Conservation (phyloP, 2,113 vertebrate genomes). For the Mastomys natalensis region DNA sequence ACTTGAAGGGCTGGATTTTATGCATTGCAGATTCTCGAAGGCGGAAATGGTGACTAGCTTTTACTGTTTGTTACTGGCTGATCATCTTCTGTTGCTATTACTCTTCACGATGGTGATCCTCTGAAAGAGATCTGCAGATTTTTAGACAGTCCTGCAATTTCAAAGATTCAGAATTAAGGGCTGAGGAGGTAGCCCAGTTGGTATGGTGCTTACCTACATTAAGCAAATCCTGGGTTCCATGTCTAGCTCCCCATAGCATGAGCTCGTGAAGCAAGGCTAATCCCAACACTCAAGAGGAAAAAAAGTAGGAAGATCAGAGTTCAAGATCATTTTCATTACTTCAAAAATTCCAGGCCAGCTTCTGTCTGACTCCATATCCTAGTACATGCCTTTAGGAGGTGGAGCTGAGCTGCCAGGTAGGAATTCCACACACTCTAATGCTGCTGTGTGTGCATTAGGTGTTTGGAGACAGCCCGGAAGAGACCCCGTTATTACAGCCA, state of each 20-base stretch:
- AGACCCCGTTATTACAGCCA: neutral
- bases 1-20: slow-evolving; percentile 32
- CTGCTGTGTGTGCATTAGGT: neutral
- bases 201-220: neutral
- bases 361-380: neutral
- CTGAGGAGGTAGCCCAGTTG: neutral
- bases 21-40: neutral
- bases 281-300: neutral
- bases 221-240: neutral
- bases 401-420: neutral
- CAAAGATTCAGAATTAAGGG: neutral
- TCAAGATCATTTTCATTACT: neutral
- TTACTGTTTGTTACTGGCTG: neutral
- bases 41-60: neutral
- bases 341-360: neutral
- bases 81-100: neutral
- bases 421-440: neutral
- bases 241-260: neutral
- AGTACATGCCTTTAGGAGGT: neutral
- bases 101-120: neutral
- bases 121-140: neutral
- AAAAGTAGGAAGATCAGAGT: neutral
- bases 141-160: neutral
- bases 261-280: neutral
- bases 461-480: neutral